A percentile compares a stretch with the other conserved stretches of the same genome.
Conservation (phyloP, 1,140 invertebrate species). For the Zaprionus africanus region DNA sequence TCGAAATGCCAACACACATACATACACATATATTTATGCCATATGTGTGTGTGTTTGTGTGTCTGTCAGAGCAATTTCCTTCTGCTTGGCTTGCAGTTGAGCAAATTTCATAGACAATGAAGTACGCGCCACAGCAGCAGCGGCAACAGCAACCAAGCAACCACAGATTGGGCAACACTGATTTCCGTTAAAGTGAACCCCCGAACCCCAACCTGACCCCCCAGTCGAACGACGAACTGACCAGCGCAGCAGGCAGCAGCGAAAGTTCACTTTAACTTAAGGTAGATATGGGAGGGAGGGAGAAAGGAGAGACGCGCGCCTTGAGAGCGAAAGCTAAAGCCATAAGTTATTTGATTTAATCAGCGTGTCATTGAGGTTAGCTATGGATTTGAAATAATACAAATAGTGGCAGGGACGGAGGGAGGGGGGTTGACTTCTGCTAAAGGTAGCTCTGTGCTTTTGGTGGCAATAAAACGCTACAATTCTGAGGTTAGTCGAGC, state of each 20-base stretch:
- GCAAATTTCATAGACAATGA: conserved; percentile 82
- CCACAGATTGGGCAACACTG: conserved; percentile 78
- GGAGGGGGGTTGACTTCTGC: neutral
- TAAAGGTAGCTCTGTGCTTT: neutral
- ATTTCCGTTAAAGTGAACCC: conserved; percentile 63
- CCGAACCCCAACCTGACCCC: neutral
- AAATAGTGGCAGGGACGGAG: neutral
- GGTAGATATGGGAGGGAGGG: neutral
- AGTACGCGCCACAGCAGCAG: conserved; percentile 60
- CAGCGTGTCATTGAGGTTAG: conserved; percentile 73
- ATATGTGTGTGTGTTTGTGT: conserved; percentile 27
- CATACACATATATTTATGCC: conserved; percentile 34
- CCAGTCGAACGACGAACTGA: neutral
- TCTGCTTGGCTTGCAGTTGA: conserved; percentile 81
- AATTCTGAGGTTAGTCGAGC: conserved; percentile 22
- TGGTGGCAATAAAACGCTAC: neutral
- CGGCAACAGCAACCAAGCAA: conserved; percentile 24
- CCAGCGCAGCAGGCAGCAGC: neutral
- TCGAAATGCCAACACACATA: conserved; percentile 18
- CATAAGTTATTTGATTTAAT: conserved; percentile 82
- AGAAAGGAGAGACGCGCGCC: neutral
- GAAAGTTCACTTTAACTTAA: conserved; percentile 8
- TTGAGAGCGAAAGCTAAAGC: conserved; percentile 50
- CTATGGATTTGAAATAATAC: conserved; percentile 60
- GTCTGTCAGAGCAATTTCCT: conserved; percentile 75